These are phyloP conservation scores for Aphelinus atriplicis DNA, from an alignment of 1,140 invertebrate species.

Conservation along the genomic window DNA sequence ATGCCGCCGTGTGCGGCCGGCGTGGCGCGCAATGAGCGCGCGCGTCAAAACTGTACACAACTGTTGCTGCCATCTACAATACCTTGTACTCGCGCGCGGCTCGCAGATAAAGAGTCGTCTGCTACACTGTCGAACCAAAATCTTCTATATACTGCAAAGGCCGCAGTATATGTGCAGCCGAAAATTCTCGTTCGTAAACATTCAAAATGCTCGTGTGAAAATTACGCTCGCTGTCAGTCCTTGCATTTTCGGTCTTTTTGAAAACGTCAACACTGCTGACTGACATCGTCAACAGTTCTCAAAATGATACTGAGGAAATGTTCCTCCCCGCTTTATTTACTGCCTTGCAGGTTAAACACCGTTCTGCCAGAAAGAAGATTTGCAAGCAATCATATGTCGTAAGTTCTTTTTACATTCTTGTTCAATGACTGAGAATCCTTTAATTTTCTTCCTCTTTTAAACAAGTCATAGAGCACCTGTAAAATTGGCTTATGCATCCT, in stretches of 20 bases:
- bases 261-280: neutral
- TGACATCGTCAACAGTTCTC: neutral
- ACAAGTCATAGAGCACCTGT: constrained; percentile 54
- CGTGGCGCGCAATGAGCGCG: no score
- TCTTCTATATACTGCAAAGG: no score
- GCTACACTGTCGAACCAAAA: neutral
- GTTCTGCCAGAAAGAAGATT: constrained; percentile 22
- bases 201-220: constrained; percentile 26
- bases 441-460: no score
- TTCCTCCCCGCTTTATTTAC: constrained; percentile 4
- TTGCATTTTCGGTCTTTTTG: neutral
- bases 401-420: constrained; percentile 1
- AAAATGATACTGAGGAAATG: constrained; percentile 37
- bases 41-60: no score
- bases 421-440: no score
- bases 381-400: constrained; percentile 13
- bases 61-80: no score
- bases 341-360: constrained; percentile 36
- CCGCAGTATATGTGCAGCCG: no score
- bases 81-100: no score
- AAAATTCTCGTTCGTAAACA: constrained; percentile 4
- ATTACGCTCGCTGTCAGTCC: neutral
- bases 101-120: constrained; percentile 16
- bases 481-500: constrained; percentile 70
- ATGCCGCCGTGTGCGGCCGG: no score